Evolutionary conservation across 2,113 vertebrate species (phyloP).

Genomic region (Thinocorus orbignyianus): DNA sequence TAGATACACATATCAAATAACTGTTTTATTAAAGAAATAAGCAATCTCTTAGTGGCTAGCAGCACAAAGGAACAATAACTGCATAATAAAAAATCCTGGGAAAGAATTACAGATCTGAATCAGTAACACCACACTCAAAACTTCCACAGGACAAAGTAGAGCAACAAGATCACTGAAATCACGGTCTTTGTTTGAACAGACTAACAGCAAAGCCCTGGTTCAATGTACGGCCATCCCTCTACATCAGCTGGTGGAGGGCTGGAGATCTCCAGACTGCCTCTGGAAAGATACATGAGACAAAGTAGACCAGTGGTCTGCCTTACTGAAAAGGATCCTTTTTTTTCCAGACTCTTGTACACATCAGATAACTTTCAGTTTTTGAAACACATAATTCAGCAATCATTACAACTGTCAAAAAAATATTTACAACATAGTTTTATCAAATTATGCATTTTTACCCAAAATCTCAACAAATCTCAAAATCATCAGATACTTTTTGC

Average conservation of each 20-base stretch:
- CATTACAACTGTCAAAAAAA: background rate
- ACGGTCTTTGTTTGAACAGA: background rate
- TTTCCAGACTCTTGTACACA: background rate
- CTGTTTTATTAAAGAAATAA: conserved; percentile 3
- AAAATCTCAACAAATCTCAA: background rate
- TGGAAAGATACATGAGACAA: background rate
- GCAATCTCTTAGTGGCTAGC: background rate
- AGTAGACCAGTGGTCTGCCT: background rate
- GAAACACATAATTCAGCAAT: background rate
- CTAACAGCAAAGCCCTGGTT: background rate
- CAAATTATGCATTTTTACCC: background rate
- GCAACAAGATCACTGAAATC: background rate
- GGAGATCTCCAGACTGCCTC: background rate
- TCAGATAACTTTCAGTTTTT: background rate
- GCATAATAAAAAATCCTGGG: background rate
- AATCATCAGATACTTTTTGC: background rate
- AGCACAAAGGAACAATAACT: background rate
- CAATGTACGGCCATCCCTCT: too few relatives aligned
- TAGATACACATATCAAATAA: background rate
- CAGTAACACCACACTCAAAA: background rate
- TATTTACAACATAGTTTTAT: background rate
- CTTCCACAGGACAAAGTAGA: background rate
- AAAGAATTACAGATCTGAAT: background rate
- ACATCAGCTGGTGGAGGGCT: background rate
- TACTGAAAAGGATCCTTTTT: background rate